Conservation (phyloP, 2,888 invertebrate species). For the Chalcis sispes region DNA sequence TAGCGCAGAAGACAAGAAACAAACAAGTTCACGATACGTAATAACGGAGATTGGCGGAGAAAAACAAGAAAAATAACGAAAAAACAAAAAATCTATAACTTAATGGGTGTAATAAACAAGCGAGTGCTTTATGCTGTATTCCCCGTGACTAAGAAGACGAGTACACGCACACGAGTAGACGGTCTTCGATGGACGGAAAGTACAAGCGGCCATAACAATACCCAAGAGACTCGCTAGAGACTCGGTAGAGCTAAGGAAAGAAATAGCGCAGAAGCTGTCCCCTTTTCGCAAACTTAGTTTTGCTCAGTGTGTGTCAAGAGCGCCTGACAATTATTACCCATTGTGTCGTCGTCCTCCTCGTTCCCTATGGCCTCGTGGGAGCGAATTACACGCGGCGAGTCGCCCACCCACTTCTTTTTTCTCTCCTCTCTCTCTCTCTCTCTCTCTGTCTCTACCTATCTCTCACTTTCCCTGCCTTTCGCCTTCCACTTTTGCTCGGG, state of each 20-base stretch:
- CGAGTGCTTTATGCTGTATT: constrained; percentile 41
- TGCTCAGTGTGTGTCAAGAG: constrained; percentile 59
- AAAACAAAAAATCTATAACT: no score
- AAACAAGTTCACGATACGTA: no score
- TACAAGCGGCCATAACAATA: constrained; percentile 67
- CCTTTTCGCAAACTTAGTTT: constrained; percentile 71
- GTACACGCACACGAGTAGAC: not conserved
- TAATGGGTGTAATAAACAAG: no score
- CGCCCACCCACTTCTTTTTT: constrained; percentile 1
- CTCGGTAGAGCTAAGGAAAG: no score
- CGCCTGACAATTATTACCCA: constrained; percentile 72
- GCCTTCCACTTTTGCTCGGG: not conserved
- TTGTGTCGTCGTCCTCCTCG: constrained; percentile 62
- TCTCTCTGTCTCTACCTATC: not conserved
- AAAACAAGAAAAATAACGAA: no score
- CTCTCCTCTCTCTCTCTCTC: constrained; percentile 3
- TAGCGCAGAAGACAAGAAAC: no score
- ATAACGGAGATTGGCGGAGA: no score
- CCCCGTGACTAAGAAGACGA: constrained; percentile 28
- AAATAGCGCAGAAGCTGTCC: constrained; percentile 23
- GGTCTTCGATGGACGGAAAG: not conserved
- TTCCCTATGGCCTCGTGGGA: constrained; percentile 35
- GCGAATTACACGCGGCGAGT: constrained; percentile 40
- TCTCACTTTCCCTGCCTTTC: constrained; percentile 30
- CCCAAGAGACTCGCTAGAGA: constrained; percentile 64